Conservation (phyloP, 1,140 invertebrate genomes). For the Leptoteleia sp. region DNA sequence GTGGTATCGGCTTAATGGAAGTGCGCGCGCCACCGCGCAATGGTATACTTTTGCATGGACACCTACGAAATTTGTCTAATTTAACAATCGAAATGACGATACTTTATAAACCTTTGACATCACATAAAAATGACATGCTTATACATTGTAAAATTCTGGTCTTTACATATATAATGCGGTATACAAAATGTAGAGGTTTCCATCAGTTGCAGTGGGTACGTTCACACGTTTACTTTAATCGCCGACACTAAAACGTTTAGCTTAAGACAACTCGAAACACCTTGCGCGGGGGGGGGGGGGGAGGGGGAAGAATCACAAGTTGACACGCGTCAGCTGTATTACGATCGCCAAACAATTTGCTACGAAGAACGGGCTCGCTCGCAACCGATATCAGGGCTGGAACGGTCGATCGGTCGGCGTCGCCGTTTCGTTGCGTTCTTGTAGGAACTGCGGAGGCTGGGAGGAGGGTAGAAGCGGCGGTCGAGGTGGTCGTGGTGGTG, state of each 20-base stretch:
- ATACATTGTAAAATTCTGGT: slow-evolving; percentile 53
- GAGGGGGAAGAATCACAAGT: slow-evolving; percentile 52
- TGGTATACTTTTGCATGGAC: slow-evolving; percentile 34
- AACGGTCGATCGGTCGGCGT: not conserved
- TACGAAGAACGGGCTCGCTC: slow-evolving; percentile 12
- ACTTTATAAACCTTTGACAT: slow-evolving; percentile 65
- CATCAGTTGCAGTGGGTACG: slow-evolving; percentile 35
- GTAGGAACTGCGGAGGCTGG: slow-evolving; percentile 30
- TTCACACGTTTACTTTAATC: slow-evolving; percentile 38
- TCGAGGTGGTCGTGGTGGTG: too few relatives aligned
- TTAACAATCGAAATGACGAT: slow-evolving; percentile 59
- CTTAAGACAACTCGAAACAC: slow-evolving; percentile 40
- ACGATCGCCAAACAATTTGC: slow-evolving; percentile 30
- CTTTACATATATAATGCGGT: slow-evolving; percentile 56
- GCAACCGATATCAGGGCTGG: slow-evolving; percentile 9
- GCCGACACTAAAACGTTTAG: slow-evolving; percentile 47
- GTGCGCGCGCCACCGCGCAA: too few relatives aligned
- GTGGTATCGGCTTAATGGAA: too few relatives aligned
- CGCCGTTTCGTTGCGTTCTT: slow-evolving; percentile 1
- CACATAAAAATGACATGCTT: slow-evolving; percentile 63
- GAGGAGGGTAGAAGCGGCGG: too few relatives aligned
- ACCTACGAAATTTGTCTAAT: slow-evolving; percentile 30
- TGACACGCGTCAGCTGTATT: slow-evolving; percentile 6
- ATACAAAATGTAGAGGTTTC: slow-evolving; percentile 64
- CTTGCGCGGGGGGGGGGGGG: too few relatives aligned